These are phyloP conservation scores for Dendrocincla tyrannina DNA, from an alignment of 2,797 vertebrate genomes.

Conservation along the genomic window DNA sequence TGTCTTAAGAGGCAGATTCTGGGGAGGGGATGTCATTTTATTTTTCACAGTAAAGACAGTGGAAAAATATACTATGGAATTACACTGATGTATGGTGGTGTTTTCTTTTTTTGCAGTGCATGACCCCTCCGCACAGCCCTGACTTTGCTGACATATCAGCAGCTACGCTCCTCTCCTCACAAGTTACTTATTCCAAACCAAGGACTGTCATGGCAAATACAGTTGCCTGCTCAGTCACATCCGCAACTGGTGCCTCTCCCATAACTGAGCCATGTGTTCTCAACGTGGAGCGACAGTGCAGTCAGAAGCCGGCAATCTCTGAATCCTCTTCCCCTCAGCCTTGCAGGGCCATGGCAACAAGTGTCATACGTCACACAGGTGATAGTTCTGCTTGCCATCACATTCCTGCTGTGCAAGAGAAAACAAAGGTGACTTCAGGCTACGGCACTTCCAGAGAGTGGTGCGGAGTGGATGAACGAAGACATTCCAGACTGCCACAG, in stretches of 20 bases:
- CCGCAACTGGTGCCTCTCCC: not conserved
- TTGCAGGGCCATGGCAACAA: constrained; percentile 85
- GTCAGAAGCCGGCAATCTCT: not conserved
- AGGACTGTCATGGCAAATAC: constrained; percentile 31
- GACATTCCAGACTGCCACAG: constrained; percentile 31
- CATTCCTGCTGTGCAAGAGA: constrained; percentile 70
- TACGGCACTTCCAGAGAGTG: not conserved
- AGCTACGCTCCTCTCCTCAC: constrained; percentile 62
- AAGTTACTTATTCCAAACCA: constrained; percentile 70
- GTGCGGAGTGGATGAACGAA: not conserved
- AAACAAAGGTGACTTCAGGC: constrained; percentile 18
- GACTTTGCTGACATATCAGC: constrained; percentile 83
- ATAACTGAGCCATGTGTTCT: not conserved
- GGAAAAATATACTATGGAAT: not conserved
- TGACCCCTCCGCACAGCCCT: constrained; percentile 97
- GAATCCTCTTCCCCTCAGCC: constrained; percentile 53
- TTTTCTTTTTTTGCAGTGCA: constrained; percentile 83
- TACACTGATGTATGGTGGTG: not conserved
- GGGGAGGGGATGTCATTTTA: not conserved
- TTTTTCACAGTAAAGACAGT: not conserved
- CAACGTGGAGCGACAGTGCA: not conserved
- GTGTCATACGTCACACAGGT: constrained; percentile 89
- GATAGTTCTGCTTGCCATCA: constrained; percentile 77
- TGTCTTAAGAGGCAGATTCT: not conserved
- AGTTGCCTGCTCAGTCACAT: not conserved